Evolutionary conservation across 2,113 vertebrate species (phyloP).

Genomic region (Chaetodon trifascialis): DNA sequence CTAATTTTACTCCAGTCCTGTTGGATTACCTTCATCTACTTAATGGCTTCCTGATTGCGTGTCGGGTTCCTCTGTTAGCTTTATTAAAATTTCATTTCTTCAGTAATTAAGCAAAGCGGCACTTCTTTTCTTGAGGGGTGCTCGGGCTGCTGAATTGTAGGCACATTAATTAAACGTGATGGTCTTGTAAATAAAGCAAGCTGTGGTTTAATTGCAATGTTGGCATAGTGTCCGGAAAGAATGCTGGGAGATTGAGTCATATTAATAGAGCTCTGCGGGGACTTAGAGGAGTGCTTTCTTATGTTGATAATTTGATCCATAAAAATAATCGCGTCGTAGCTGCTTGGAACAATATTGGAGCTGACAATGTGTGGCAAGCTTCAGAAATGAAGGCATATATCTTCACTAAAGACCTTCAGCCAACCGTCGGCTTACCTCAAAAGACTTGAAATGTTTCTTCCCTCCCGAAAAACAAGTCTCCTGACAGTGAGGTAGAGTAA

Average conservation of each 20-base stretch:
- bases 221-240: slow-evolving; percentile 69
- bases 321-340: slow-evolving; percentile 41
- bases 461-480: slow-evolving; percentile 52
- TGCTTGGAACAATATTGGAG: slow-evolving; percentile 27
- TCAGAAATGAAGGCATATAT: slow-evolving; percentile 21
- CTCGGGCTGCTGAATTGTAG: slow-evolving; percentile 72
- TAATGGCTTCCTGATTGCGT: slow-evolving; percentile 80
- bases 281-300: slow-evolving; percentile 52
- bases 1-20: slow-evolving; percentile 75
- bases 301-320: slow-evolving; percentile 66
- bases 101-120: slow-evolving; percentile 79
- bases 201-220: slow-evolving; percentile 67
- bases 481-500: slow-evolving; percentile 61
- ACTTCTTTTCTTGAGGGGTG: slow-evolving; percentile 74
- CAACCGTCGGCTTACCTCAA: slow-evolving; percentile 17
- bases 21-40: slow-evolving; percentile 80
- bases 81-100: slow-evolving; percentile 81
- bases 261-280: slow-evolving; percentile 53
- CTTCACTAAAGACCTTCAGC: slow-evolving; percentile 42
- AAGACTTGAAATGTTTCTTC: slow-evolving; percentile 42
- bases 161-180: slow-evolving; percentile 78
- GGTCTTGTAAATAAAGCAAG: slow-evolving; percentile 79
- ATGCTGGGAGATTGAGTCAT: slow-evolving; percentile 57
- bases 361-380: slow-evolving; percentile 26
- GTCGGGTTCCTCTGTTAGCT: slow-evolving; percentile 79